These are phyloP conservation scores for Ametastegia equiseti DNA, from an alignment of 2,888 invertebrate genomes.

Conservation along the genomic window DNA sequence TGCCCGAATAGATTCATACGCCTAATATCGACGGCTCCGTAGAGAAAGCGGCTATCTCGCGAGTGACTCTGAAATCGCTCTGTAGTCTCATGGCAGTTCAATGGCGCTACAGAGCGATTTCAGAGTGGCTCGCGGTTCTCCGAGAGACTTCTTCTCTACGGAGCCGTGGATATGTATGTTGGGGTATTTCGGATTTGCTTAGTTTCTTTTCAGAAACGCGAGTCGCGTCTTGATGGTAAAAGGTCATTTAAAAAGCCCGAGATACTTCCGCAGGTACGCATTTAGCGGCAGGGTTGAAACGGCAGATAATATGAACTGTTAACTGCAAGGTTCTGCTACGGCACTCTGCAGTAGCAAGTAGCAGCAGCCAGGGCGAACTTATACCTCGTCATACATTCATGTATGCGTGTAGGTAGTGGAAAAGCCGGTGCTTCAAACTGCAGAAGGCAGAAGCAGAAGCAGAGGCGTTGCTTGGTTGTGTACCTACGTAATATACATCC, in stretches of 20 bases:
- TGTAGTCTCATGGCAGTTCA: too few relatives aligned
- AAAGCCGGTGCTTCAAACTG: background rate
- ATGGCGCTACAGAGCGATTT: too few relatives aligned
- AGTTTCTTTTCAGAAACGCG: background rate
- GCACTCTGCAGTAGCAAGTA: background rate
- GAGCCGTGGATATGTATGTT: too few relatives aligned
- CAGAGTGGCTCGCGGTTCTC: too few relatives aligned
- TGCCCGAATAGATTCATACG: background rate
- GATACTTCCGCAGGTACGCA: background rate
- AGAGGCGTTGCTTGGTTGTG: background rate
- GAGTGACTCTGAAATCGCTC: too few relatives aligned
- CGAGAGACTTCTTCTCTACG: too few relatives aligned
- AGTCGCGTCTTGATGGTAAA: too few relatives aligned
- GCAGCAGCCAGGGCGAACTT: background rate
- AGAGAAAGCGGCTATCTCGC: too few relatives aligned
- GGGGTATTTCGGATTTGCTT: background rate
- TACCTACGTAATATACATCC: background rate
- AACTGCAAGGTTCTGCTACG: constrained; percentile 3
- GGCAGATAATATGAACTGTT: constrained; percentile 35
- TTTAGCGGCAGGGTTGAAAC: background rate
- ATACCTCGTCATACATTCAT: background rate
- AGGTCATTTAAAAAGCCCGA: constrained; percentile 18
- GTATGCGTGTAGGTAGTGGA: background rate
- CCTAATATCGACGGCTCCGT: too few relatives aligned
- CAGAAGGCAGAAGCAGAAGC: background rate